A percentile compares a stretch with the other conserved stretches of the same genome.
Evolutionary conservation across 2,113 vertebrate species (phyloP).

Genomic region (Octodon degus): DNA sequence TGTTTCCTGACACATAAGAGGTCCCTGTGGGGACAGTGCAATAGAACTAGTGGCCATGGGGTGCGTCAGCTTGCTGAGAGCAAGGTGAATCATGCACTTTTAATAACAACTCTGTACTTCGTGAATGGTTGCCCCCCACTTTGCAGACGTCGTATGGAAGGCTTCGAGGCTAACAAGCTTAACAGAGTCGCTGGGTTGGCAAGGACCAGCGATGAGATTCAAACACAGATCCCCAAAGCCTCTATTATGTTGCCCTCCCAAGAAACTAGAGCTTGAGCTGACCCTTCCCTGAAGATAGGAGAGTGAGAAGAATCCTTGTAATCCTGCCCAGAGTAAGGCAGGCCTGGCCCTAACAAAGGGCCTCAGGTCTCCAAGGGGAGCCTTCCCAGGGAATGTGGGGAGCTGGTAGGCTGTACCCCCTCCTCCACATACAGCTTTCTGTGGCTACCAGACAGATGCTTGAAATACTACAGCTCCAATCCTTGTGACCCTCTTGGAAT

Average conservation of each 20-base stretch:
- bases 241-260: not conserved
- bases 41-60: not conserved
- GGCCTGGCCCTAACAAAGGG: not conserved
- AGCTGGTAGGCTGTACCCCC: not conserved
- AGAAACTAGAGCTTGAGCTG: not conserved
- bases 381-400: not conserved
- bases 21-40: not conserved
- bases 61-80: not conserved
- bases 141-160: not conserved
- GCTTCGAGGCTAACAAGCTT: not conserved
- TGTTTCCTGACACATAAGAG: slow-evolving; percentile 16
- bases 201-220: not conserved
- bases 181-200: not conserved
- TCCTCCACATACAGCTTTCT: not conserved
- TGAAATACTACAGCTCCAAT: slow-evolving; percentile 69
- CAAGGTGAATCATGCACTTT: not conserved
- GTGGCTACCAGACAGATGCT: slow-evolving; percentile 55
- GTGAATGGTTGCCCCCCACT: not conserved
- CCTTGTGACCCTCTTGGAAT: slow-evolving; percentile 67
- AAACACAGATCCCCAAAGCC: not conserved
- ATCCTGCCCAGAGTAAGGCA: not conserved
- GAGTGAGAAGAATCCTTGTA: not conserved
- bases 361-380: not conserved
- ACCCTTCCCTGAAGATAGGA: not conserved
- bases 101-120: not conserved